These are phyloP conservation scores for Yasuhikotakia modesta DNA, from an alignment of 2,797 vertebrate genomes.

Conservation along the genomic window DNA sequence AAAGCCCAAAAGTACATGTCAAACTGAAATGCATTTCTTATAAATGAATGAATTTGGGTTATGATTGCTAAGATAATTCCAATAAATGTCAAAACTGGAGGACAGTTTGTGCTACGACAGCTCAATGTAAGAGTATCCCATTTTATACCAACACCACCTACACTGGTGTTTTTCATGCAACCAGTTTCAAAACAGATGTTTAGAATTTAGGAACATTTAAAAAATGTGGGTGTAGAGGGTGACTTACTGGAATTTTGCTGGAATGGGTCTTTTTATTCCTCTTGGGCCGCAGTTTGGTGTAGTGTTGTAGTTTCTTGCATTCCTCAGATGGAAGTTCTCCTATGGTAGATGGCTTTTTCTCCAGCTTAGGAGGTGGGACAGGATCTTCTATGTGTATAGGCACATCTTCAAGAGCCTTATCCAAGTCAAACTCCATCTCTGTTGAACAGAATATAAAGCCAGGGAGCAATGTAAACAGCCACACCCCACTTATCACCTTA, in stretches of 20 bases:
- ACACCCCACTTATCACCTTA: background rate
- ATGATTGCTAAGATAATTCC: background rate
- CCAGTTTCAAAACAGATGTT: background rate
- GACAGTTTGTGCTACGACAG: background rate
- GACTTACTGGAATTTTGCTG: slow-evolving; percentile 88
- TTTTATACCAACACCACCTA: background rate
- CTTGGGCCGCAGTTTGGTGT: slow-evolving; percentile 91
- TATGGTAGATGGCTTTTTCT: slow-evolving; percentile 79
- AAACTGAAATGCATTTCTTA: background rate
- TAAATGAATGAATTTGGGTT: slow-evolving; percentile 22
- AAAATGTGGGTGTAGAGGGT: background rate
- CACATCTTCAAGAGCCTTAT: slow-evolving; percentile 94
- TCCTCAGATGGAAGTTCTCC: slow-evolving; percentile 92
- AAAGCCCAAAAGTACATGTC: background rate
- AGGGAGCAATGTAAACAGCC: background rate
- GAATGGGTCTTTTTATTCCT: slow-evolving; percentile 91
- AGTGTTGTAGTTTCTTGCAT: slow-evolving; percentile 92
- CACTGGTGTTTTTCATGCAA: background rate
- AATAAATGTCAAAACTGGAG: background rate
- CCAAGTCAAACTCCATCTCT: slow-evolving; percentile 99
- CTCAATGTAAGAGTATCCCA: background rate
- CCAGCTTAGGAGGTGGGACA: slow-evolving; percentile 71
- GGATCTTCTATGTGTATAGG: slow-evolving; percentile 89
- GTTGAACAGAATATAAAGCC: slow-evolving; percentile 50
- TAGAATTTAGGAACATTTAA: too few relatives aligned